Conservation (phyloP, 53 echinoderm and acorn worm species). For the Hippasteria phrygiana region DNA sequence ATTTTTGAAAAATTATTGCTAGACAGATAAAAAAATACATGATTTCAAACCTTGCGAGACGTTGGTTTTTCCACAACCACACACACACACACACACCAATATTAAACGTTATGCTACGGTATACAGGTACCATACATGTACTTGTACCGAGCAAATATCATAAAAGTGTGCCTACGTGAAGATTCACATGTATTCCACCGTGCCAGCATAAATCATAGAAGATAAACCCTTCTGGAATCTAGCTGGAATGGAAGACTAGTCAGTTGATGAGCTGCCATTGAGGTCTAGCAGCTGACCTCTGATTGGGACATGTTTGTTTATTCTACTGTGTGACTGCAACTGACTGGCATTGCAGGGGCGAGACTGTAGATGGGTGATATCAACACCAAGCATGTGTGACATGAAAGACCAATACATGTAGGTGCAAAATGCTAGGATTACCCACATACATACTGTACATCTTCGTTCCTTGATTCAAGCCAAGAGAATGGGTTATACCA, state of each 20-base stretch:
- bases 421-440: too few species aligned
- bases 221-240: neutral
- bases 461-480: too few species aligned
- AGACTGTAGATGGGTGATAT: neutral
- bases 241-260: neutral
- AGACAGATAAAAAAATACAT: too few species aligned
- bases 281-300: conserved; percentile 22
- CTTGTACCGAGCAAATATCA: neutral
- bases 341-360: neutral
- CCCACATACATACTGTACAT: too few species aligned
- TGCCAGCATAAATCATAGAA: neutral
- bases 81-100: too few species aligned
- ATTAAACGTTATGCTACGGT: too few species aligned
- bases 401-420: too few species aligned
- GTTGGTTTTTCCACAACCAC: too few species aligned
- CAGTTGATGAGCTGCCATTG: conserved; percentile 1
- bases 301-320: conserved; percentile 45
- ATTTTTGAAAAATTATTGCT: too few species aligned
- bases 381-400: neutral
- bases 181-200: neutral
- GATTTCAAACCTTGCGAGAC: too few species aligned
- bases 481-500: too few species aligned
- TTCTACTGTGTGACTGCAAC: neutral
- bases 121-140: neutral
- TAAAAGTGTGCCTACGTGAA: conserved; percentile 5